Evolutionary conservation across 2,888 invertebrate species (phyloP), one percentile per base, ranked within the genome.

Genomic region (Ophonus ardosiacus): DNA sequence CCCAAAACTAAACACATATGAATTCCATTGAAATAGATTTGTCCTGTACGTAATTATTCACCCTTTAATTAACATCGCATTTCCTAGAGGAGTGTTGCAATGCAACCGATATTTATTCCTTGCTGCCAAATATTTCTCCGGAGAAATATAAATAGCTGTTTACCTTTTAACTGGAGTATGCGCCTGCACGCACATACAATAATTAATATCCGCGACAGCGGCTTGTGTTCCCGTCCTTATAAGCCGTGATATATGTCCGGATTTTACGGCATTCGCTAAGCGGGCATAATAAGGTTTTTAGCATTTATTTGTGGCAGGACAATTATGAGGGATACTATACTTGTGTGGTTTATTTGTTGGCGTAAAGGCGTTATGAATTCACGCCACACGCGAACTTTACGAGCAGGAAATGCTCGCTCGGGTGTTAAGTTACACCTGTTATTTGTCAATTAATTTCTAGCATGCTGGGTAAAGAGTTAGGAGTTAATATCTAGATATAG

Each of bases 281-380:
- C 31, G 31, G 43, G 43, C 13, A 24, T 84, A 84, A 84, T 84
- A 84, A 84, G 84, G 43, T 18, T 76, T 84, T 84, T 84, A 84
- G 84, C 84, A 76, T 84, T 78, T 84, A 84, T 84, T 84, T 84
- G 84, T 84, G 76, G 61, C 76, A 76, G 18, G 61, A 83, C 83
- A 76, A 83, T 84, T 84, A 84, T 63, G 43, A 51, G 43, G 43
- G 43, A 13, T 51, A 51, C 24, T 18, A 7, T 21, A 59, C 74
- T 57, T 76, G 74, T 57, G 76, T 83, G 83, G 83, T 83, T 83
- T 83, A 83, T 83, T 31, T 31, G 31, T 31, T 31, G 18, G 61
- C 76, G 21, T 31, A 82, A 71, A 84, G 84, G 84, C 76, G 84
- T 76, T 78, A 31, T 31, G 31, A 31, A 31, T 31, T 31, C 31